Base-by-base conservation (phyloP, 2,888 invertebrate species). In the Aleiodes testaceus region DNA sequence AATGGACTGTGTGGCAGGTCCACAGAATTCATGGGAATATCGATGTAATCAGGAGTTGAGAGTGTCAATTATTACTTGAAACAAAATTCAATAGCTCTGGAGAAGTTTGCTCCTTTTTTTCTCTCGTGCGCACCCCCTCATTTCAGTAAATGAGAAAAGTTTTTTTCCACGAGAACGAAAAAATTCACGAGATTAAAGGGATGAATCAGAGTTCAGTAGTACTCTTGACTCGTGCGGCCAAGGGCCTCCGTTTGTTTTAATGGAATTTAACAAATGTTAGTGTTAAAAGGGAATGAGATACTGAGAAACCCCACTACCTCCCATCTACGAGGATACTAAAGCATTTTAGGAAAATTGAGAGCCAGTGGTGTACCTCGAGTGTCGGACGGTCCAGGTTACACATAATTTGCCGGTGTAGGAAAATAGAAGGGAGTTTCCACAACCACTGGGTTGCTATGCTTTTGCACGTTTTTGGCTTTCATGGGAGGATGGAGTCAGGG, bases 91-190 rank as follows among this genome's bases (percentile, higher is more conserved):
- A 26, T 26, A 2, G 26, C 5, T 5, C 26, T 26, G 3, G 26
- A n/a, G 26, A 26, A 26, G 1, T 26, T 26, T 26, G 3, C 4
- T 2, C 26, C 26, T 1, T 26, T 44, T 61, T 61, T 59, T 53
- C 26, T 61, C 44, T 61, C n/a, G n/a, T n/a, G n/a, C n/a, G n/a
- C n/a, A n/a, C n/a, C n/a, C n/a, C n/a, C n/a, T 20, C 20, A 18
- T 61, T 61, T n/a, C 45, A 12, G 61, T 61, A 61, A n/a, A 61
- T 61, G 61, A 61, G 61, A 63, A 63, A 63, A 63, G 63, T 63
- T 63, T 63, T 22, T 22, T 20, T 11, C 2, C n/a, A 20, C 12
- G 22, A 22, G 18, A 63, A n/a, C 20, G 47, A 63, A 30, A 45
- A 12, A 36, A 30, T 16, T 26, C 2, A 3, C 42, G 59, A 42